phyloP scores from a whole-genome alignment of 2,113 vertebrate genomes.

The Aepyceros melampus region DNA sequence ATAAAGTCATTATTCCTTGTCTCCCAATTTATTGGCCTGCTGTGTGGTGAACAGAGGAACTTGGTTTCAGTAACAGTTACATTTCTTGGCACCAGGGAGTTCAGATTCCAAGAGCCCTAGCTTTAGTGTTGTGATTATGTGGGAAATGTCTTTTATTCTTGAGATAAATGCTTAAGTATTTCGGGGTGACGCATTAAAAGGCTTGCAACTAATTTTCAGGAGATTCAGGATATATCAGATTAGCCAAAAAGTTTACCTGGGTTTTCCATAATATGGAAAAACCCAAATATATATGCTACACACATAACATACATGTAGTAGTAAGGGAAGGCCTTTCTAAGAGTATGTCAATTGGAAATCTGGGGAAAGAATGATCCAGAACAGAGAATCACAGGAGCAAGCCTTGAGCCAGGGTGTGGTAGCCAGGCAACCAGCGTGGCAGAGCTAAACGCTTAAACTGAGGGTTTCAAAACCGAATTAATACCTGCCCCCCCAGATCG shows the following conservation, averaged over 20 bases:
- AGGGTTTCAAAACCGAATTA: neutral
- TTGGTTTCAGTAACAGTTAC: neutral
- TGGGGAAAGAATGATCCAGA: neutral
- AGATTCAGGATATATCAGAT: neutral
- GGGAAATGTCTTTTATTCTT: neutral
- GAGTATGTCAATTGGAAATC: neutral
- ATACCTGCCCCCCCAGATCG: neutral
- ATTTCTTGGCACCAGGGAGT: neutral
- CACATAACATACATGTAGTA: neutral
- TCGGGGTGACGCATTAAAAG: neutral
- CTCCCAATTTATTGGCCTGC: neutral
- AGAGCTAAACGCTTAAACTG: neutral
- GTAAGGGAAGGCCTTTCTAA: neutral
- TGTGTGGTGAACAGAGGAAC: neutral
- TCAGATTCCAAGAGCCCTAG: neutral
- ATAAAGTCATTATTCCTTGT: neutral
- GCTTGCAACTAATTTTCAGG: neutral
- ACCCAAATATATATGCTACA: neutral
- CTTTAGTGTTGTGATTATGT: neutral
- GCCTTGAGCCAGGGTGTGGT: neutral
- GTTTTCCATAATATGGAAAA: neutral
- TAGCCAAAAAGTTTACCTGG: neutral
- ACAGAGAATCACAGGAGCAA: neutral
- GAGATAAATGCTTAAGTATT: neutral
- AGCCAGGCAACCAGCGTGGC: neutral